Percentiles rank a stretch among this genome's conserved stretches.
phyloP scores from a whole-genome alignment of 2,797 vertebrate genomes.

The Eulemur albifrons region DNA sequence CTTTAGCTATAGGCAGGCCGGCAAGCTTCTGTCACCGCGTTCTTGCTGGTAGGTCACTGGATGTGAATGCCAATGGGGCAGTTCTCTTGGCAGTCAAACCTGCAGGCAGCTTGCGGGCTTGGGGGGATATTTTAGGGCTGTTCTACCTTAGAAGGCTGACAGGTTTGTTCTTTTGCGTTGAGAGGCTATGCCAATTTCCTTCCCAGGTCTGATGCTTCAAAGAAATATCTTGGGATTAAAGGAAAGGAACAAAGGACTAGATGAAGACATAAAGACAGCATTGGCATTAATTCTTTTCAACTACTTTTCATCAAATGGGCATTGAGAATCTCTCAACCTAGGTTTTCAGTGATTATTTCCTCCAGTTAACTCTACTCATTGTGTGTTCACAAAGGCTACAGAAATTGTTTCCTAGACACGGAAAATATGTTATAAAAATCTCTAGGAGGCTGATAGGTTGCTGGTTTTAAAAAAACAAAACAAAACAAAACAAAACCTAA shows the following conservation, averaged over 20 bases:
- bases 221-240: slow-evolving; percentile 35
- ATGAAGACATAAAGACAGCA: neutral
- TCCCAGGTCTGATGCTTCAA: slow-evolving; percentile 1
- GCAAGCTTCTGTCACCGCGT: slow-evolving; percentile 17
- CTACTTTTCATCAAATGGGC: neutral
- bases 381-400: neutral
- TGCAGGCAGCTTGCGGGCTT: slow-evolving; percentile 17
- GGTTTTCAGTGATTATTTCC: slow-evolving; percentile 5
- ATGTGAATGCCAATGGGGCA: slow-evolving; percentile 17
- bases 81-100: slow-evolving; percentile 12
- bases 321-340: neutral
- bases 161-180: slow-evolving; percentile 44
- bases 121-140: neutral
- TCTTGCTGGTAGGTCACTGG: slow-evolving; percentile 52
- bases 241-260: neutral
- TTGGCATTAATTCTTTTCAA: neutral
- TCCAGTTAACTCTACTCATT: neutral
- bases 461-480: neutral
- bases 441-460: neutral
- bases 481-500: neutral
- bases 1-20: slow-evolving; percentile 53
- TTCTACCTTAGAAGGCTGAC: slow-evolving; percentile 15
- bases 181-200: neutral
- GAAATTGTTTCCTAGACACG: neutral
- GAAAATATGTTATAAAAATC: slow-evolving; percentile 28